A percentile compares a stretch with the other conserved stretches of the same genome.
phyloP scores from a whole-genome alignment of 2,113 vertebrate species.

The Prinia subflava region DNA sequence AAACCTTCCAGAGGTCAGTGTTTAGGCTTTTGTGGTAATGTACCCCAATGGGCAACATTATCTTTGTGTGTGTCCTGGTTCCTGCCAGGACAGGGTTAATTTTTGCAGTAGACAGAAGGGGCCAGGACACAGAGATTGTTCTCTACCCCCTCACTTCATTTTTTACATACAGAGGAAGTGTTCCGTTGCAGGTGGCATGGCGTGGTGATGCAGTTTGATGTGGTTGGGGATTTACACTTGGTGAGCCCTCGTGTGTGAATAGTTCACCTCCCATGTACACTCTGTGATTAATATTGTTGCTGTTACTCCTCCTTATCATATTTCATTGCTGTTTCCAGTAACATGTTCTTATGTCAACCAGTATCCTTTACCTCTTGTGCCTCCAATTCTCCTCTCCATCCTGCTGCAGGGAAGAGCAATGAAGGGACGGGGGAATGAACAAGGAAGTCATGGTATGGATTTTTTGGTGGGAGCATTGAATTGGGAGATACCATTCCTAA shows the following conservation, averaged over 20 bases:
- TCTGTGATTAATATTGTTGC: not conserved
- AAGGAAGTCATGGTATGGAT: not conserved
- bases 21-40: not conserved
- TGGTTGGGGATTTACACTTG: not conserved
- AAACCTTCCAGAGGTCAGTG: not conserved
- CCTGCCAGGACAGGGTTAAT: not conserved
- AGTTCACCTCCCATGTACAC: not conserved
- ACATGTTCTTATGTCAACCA: not conserved
- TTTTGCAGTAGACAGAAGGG: not conserved
- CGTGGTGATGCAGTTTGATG: accelerated
- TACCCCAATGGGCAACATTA: not conserved
- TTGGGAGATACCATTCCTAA: not conserved
- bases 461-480: not conserved
- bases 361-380: not conserved
- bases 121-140: not conserved
- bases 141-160: not conserved
- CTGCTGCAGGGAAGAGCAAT: not conserved
- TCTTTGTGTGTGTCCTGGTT: not conserved
- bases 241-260: not conserved
- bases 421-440: no score
- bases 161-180: not conserved
- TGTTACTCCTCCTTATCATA: not conserved
- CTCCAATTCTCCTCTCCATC: not conserved
- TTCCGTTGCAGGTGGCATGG: accelerated
- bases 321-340: not conserved